Evolutionary conservation across 2,113 vertebrate species (phyloP).

Genomic region (Xiphophorus hellerii): DNA sequence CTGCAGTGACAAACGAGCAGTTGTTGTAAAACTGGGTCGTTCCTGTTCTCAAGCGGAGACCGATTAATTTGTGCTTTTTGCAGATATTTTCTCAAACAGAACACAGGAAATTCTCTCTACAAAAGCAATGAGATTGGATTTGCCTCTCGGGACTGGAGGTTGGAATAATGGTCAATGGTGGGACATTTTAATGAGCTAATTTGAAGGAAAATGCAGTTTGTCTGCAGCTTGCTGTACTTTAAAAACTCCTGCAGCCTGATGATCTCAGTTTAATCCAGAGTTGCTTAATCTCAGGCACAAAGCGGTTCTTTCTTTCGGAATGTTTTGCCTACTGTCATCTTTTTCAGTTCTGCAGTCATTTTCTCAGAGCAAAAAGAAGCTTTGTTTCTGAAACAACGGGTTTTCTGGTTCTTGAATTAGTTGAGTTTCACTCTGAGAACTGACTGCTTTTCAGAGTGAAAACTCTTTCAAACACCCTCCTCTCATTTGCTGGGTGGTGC

Average conservation of each 20-base stretch:
- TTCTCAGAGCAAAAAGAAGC: background rate
- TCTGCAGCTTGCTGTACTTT: background rate
- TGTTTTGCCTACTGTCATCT: slow-evolving; percentile 10
- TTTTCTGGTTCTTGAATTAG: background rate
- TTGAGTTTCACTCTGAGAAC: background rate
- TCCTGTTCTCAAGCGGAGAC: slow-evolving; percentile 34
- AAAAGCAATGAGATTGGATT: slow-evolving; percentile 46
- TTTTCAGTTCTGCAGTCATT: background rate
- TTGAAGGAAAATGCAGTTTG: slow-evolving; percentile 16
- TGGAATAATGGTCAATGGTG: slow-evolving; percentile 48
- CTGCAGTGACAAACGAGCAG: slow-evolving; percentile 59
- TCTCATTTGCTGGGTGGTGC: background rate
- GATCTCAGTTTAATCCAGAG: background rate
- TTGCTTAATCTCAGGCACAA: background rate
- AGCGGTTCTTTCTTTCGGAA: background rate
- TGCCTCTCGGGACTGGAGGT: slow-evolving; percentile 40
- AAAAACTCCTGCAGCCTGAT: background rate
- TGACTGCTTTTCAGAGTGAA: background rate
- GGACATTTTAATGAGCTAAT: slow-evolving; percentile 35
- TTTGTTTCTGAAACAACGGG: background rate
- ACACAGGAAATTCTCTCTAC: slow-evolving; percentile 57
- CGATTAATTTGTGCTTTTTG: slow-evolving; percentile 69
- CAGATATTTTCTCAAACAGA: slow-evolving; percentile 60
- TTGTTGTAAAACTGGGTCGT: slow-evolving; percentile 71
- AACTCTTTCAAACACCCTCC: background rate